These are phyloP conservation scores for Macrosiphum euphorbiae DNA, from an alignment of 2,888 invertebrate genomes.

Conservation along the genomic window DNA sequence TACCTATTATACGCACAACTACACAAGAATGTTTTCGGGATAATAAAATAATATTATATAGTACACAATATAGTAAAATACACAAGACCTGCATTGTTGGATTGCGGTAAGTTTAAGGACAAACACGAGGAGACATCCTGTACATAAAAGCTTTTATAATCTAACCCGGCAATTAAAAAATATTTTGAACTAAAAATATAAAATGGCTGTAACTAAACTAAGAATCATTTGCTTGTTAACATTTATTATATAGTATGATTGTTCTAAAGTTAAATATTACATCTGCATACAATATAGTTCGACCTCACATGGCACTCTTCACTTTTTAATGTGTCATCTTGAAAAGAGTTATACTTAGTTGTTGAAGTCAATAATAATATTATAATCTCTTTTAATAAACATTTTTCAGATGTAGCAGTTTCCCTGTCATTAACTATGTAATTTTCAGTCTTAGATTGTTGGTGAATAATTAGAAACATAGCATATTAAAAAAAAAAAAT, in stretches of 20 bases:
- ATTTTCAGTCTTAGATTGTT: constrained; percentile 3
- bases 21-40: background rate
- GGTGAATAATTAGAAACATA: background rate
- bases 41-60: background rate
- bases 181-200: background rate
- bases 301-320: background rate
- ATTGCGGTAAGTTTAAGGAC: background rate
- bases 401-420: background rate
- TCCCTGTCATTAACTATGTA: constrained; percentile 32
- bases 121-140: background rate
- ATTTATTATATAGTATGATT: background rate
- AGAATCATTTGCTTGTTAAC: background rate
- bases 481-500: background rate
- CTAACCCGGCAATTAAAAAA: background rate
- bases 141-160: background rate
- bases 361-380: background rate
- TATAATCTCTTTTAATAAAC: constrained; percentile 5
- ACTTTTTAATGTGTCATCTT: background rate
- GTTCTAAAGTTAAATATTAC: background rate
- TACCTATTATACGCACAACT: background rate
- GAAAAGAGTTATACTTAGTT: background rate
- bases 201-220: background rate
- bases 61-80: background rate
- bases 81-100: background rate
- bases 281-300: background rate